These are phyloP conservation scores for Hyphantria cunea DNA, from an alignment of 1,140 invertebrate genomes.

Conservation along the genomic window DNA sequence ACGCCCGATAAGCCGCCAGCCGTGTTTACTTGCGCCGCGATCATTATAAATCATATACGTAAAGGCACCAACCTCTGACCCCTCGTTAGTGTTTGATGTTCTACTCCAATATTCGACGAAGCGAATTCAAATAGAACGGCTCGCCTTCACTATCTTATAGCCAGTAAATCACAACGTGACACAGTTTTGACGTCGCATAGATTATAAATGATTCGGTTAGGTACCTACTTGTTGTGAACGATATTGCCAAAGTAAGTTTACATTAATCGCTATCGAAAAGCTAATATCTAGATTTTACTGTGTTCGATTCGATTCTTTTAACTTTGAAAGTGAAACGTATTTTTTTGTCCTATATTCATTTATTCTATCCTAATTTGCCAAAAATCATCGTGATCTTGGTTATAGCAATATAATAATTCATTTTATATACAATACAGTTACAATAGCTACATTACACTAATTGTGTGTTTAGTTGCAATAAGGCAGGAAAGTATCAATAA, in stretches of 20 bases:
- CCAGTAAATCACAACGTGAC: slow-evolving; percentile 18
- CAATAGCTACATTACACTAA: too few species aligned
- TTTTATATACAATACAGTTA: too few species aligned
- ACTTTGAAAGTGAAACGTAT: too few species aligned
- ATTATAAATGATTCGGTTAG: slow-evolving; percentile 4
- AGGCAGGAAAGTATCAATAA: too few species aligned
- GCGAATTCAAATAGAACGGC: slow-evolving; percentile 36
- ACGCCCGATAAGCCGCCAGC: slow-evolving; percentile 57
- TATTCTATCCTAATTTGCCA: too few species aligned
- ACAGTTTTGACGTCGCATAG: slow-evolving; percentile 10
- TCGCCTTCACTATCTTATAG: slow-evolving; percentile 12
- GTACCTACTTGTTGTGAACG: slow-evolving; percentile 2
- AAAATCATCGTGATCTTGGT: too few species aligned
- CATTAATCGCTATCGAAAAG: not conserved
- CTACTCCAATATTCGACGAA: slow-evolving; percentile 25
- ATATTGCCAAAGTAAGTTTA: slow-evolving; percentile 16
- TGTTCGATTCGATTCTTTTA: too few species aligned
- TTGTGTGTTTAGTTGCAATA: too few species aligned
- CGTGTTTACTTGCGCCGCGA: slow-evolving; percentile 51
- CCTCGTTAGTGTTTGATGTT: slow-evolving; percentile 50
- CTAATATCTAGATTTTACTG: too few species aligned
- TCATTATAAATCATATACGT: slow-evolving; percentile 70
- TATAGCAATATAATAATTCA: too few species aligned
- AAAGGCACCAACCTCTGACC: slow-evolving; percentile 59
- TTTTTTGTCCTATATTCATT: too few species aligned